phyloP scores from a whole-genome alignment of 1,140 invertebrate genomes.

The Hylyphantes graminicola region DNA sequence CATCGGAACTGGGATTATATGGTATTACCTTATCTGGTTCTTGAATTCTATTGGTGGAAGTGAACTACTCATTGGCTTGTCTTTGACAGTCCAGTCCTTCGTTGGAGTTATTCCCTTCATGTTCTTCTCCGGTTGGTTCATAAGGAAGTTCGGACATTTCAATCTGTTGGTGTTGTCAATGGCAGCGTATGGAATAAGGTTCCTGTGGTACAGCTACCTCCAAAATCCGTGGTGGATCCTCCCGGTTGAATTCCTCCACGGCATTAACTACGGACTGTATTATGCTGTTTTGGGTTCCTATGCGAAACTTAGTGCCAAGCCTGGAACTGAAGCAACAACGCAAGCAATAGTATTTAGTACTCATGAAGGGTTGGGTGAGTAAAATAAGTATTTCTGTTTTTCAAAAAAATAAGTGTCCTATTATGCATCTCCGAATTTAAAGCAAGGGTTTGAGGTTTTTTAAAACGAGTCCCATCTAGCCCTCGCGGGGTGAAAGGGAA shows the following conservation, averaged over 20 bases:
- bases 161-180: conserved; percentile 85
- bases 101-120: conserved; percentile 84
- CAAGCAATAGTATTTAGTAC: conserved; percentile 74
- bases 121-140: conserved; percentile 82
- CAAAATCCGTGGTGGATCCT: conserved; percentile 82
- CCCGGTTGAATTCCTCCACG: conserved; percentile 86
- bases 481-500: no score
- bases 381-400: no score
- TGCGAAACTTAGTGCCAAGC: conserved; percentile 83
- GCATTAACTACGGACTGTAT: conserved; percentile 88
- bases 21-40: conserved; percentile 10
- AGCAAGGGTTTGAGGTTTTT: no score
- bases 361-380: conserved; percentile 56
- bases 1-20: background rate
- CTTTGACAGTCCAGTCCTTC: conserved; percentile 75
- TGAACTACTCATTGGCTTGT: background rate
- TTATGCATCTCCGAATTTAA: no score
- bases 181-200: conserved; percentile 78
- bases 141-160: conserved; percentile 84
- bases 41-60: conserved; percentile 11
- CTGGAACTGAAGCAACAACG: conserved; percentile 84
- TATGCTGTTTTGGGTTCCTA: conserved; percentile 90
- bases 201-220: conserved; percentile 82
- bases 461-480: no score
- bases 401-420: no score